These are phyloP conservation scores for Falco novaeseelandiae DNA, from an alignment of 2,797 vertebrate species.

Conservation along the genomic window DNA sequence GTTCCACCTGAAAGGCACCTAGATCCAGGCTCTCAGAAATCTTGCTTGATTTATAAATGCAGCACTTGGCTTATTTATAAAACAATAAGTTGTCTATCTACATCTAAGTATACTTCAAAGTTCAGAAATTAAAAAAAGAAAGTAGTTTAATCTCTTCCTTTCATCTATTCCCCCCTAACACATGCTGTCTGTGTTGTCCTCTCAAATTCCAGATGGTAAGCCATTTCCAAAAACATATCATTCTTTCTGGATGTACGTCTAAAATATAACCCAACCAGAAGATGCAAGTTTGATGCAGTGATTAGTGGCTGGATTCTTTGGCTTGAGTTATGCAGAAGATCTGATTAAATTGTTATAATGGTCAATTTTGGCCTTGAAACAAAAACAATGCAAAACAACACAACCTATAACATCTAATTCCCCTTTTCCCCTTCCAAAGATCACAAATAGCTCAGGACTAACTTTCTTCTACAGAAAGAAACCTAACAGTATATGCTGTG, in stretches of 20 bases:
- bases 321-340: not conserved
- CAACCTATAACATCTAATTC: not conserved
- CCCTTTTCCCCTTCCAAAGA: not conserved
- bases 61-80: not conserved
- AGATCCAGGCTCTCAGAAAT: not conserved
- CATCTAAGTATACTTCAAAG: not conserved
- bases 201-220: not conserved
- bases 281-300: not conserved
- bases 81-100: not conserved
- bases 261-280: not conserved
- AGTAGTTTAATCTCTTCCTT: not conserved
- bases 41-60: not conserved
- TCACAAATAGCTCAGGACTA: not conserved
- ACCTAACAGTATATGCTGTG: not conserved
- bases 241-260: not conserved
- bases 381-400: not conserved
- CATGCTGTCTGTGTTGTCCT: not conserved
- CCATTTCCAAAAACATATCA: not conserved
- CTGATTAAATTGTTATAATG: conserved; percentile 3
- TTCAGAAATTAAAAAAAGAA: not conserved
- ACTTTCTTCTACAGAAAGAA: not conserved
- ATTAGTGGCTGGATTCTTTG: conserved; percentile 6
- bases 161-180: not conserved
- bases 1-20: not conserved
- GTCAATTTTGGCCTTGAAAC: not conserved